Evolutionary conservation across 2,113 vertebrate genomes (phyloP).

Genomic region (Maccullochella peelii): DNA sequence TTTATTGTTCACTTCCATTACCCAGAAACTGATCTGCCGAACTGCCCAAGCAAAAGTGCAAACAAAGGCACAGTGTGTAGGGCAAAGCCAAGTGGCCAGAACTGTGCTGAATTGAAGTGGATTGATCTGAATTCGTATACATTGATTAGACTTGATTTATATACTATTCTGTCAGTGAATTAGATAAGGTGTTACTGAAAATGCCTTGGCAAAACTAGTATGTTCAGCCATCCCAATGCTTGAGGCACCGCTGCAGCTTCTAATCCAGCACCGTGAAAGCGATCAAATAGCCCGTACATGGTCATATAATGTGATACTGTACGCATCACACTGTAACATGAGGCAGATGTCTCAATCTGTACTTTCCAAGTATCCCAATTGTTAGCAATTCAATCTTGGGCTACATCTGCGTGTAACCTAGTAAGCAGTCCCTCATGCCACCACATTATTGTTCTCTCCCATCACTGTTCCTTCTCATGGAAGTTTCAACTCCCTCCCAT

Average conservation of each 20-base stretch:
- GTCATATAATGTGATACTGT: slow-evolving; percentile 70
- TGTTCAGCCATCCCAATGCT: slow-evolving; percentile 8
- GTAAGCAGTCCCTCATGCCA: slow-evolving; percentile 80
- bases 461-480: slow-evolving; percentile 69
- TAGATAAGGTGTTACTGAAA: slow-evolving; percentile 5
- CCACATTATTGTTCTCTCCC: slow-evolving; percentile 79
- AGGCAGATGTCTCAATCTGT: slow-evolving; percentile 73
- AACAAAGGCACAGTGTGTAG: neutral
- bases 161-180: neutral
- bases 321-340: slow-evolving; percentile 74
- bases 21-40: neutral
- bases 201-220: slow-evolving; percentile 5
- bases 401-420: slow-evolving; percentile 76
- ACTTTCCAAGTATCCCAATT: slow-evolving; percentile 74
- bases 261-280: slow-evolving; percentile 39
- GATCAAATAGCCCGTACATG: slow-evolving; percentile 66
- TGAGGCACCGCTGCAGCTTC: slow-evolving; percentile 22
- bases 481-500: slow-evolving; percentile 72
- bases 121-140: neutral
- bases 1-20: neutral
- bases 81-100: neutral
- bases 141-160: neutral
- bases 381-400: slow-evolving; percentile 76
- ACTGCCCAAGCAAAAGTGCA: neutral
- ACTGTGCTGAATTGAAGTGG: neutral